A percentile compares a stretch with the other conserved stretches of the same genome.
These are phyloP conservation scores for Brenthis ino DNA, from an alignment of 2,888 invertebrate genomes.

Conservation along the genomic window DNA sequence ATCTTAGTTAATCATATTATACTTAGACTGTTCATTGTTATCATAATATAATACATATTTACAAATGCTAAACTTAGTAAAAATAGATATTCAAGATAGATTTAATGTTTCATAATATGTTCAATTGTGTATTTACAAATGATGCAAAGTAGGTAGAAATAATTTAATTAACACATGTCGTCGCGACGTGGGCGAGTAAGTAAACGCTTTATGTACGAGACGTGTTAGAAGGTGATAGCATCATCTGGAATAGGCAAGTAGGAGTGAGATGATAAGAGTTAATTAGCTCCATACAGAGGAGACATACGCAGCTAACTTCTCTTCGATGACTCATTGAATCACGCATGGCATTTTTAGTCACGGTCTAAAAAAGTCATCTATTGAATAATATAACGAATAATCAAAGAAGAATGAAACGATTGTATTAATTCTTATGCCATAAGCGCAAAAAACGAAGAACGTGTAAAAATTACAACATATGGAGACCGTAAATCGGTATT, in stretches of 20 bases:
- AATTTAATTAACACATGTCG: slow-evolving; percentile 75
- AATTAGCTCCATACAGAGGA: slow-evolving; percentile 56
- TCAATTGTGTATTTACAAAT: slow-evolving; percentile 44
- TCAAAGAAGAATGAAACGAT: slow-evolving; percentile 3
- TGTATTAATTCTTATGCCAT: no score
- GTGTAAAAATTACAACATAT: neutral
- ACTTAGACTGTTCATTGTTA: neutral
- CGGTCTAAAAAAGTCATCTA: slow-evolving; percentile 31
- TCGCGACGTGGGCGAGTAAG: slow-evolving; percentile 55
- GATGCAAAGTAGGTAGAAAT: slow-evolving; percentile 54
- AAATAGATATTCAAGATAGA: slow-evolving; percentile 22
- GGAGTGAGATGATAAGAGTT: slow-evolving; percentile 63
- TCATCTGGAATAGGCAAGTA: slow-evolving; percentile 49
- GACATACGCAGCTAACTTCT: slow-evolving; percentile 62
- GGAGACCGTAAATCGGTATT: slow-evolving; percentile 1
- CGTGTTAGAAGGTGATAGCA: slow-evolving; percentile 56
- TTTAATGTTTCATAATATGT: slow-evolving; percentile 32
- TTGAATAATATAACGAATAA: slow-evolving; percentile 28
- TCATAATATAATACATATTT: neutral
- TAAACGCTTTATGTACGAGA: slow-evolving; percentile 49
- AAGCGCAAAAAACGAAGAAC: no score
- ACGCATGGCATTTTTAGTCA: slow-evolving; percentile 46
- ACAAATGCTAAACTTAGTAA: neutral
- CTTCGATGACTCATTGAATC: slow-evolving; percentile 61
- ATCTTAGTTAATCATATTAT: neutral